These are phyloP conservation scores for Dexiosoma caninum DNA, from an alignment of 2,888 invertebrate genomes.

Conservation along the genomic window DNA sequence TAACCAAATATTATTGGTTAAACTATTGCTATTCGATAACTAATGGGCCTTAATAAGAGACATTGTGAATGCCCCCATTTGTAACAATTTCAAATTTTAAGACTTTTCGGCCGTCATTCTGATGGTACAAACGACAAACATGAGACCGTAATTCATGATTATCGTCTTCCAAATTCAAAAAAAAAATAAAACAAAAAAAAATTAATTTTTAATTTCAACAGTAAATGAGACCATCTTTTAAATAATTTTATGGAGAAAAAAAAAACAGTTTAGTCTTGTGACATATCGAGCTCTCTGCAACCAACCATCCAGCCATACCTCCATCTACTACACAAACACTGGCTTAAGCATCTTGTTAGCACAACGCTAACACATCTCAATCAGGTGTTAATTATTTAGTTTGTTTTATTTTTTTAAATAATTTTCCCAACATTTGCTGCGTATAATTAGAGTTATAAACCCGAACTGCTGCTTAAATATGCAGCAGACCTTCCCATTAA, in stretches of 20 bases:
- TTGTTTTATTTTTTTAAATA: conserved; percentile 9
- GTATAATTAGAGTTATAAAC: neutral
- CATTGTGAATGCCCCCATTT: too few relatives aligned
- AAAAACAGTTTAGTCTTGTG: conserved; percentile 33
- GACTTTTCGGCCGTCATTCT: neutral
- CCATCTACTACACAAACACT: too few relatives aligned
- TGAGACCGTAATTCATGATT: neutral
- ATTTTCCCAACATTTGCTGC: neutral
- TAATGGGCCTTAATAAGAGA: too few relatives aligned
- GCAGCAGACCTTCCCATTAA: neutral
- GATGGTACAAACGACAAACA: neutral
- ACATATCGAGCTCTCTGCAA: conserved; percentile 2
- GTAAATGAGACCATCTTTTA: neutral
- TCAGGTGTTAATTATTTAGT: conserved; percentile 69
- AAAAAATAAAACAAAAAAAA: neutral
- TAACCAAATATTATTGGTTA: too few relatives aligned
- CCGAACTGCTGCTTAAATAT: neutral
- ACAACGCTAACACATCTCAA: conserved; percentile 71
- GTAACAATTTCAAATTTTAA: conserved; percentile 26
- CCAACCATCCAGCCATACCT: too few relatives aligned
- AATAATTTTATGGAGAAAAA: neutral
- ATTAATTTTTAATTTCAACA: neutral
- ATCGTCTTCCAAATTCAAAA: neutral
- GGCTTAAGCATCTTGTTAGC: conserved; percentile 38
- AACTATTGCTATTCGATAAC: too few relatives aligned